phyloP scores from a whole-genome alignment of 2,113 vertebrate genomes.

The Kobus ellipsiprymnus region DNA sequence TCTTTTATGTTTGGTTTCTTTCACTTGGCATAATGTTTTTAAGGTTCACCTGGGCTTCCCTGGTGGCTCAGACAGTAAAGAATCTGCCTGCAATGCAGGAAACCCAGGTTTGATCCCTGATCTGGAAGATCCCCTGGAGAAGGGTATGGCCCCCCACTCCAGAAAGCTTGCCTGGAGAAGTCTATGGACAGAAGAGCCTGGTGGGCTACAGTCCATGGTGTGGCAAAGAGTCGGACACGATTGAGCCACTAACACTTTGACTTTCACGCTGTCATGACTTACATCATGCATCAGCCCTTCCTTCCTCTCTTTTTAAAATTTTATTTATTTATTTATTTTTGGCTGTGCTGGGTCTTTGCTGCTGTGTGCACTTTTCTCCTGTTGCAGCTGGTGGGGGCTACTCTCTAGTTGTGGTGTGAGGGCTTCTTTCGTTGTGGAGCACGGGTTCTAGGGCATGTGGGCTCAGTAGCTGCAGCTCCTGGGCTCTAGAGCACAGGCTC shows the following conservation, averaged over 20 bases:
- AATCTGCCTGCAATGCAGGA: neutral
- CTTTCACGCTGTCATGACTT: neutral
- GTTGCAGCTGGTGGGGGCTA: neutral
- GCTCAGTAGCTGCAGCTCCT: neutral
- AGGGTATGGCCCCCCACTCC: neutral
- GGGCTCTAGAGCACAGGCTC: neutral
- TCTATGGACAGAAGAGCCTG: neutral
- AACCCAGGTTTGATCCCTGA: neutral
- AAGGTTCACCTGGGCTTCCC: neutral
- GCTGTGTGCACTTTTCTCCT: neutral
- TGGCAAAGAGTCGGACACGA: neutral
- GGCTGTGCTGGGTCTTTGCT: neutral
- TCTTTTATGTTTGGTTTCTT: neutral
- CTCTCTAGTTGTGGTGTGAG: neutral
- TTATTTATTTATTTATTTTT: neutral
- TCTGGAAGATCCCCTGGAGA: neutral
- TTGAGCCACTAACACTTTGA: neutral
- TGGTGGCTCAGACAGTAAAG: neutral
- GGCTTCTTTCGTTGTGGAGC: neutral
- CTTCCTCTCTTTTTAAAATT: neutral
- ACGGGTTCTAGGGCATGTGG: fast-evolving
- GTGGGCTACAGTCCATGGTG: neutral
- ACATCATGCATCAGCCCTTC: neutral
- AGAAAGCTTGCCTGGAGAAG: neutral
- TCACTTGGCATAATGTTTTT: neutral